Base-by-base conservation (phyloP, 2,888 invertebrate genomes). In the Chaetogeoica ovagalla region DNA sequence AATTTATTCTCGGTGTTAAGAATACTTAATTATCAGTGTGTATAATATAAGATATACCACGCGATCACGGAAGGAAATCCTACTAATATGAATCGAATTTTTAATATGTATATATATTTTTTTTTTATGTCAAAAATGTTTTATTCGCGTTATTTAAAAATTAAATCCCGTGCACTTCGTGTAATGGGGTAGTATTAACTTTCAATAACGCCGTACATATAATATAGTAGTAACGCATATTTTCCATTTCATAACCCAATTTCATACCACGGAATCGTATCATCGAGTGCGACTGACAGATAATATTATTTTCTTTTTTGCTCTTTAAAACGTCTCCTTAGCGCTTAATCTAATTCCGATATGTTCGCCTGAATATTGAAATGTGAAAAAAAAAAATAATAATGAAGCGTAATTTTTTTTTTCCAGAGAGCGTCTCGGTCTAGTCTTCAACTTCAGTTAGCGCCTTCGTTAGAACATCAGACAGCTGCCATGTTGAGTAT, bases 381-480 rank as follows among this genome's bases (percentile, higher is more conserved):
- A 48, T 2, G 3, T 1, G 21, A 8, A 19, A 30, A 69, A 69
- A 69, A 13, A 13, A 13, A 60, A 60, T 60, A 11, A 23, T 2
- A 60, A 66, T 21, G 21, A 48, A 21, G 11, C 13, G 19, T 23
- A 21, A 60, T 52, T 57, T 57, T 52, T 39, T 81, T 84, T 85
- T 84, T 30, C 30, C 30, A 88, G 88, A 86, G 92, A 83, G 94
- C 94, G 62, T 94, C 95, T 43, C 94, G 95, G 87, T 94, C 94
- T 73, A 94, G 94, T 82, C 89, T 97, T 84, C 94, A 95, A 85
- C 90, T 96, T 83, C 98, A 98, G 87, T 89, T 98, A 86, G 98
- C 98, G 81, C 98, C 98, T 83, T 96, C 97, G 79, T 91, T 98
- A 84, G 95, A 96, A 87, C 98, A 98, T 86, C 98, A 97, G 88